A percentile compares a stretch with the other conserved stretches of the same genome.
Evolutionary conservation across 1,140 invertebrate genomes (phyloP).

Genomic region (Zaprionus camerounensis): DNA sequence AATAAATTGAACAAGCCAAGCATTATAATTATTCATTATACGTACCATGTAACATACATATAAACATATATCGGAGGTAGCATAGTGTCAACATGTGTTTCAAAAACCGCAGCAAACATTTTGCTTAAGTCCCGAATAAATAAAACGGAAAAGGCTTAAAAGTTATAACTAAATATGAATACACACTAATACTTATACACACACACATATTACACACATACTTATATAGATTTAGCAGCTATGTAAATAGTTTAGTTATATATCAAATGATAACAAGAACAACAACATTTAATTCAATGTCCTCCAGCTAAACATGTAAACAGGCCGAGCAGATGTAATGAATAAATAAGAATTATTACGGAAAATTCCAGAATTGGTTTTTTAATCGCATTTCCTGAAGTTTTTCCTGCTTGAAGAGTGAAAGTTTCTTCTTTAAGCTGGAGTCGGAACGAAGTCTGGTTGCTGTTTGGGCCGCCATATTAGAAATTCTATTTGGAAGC

Average conservation of each 20-base stretch:
- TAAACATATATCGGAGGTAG: slow-evolving; percentile 59
- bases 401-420: slow-evolving; percentile 6
- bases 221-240: slow-evolving; percentile 66
- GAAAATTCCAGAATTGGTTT: slow-evolving; percentile 29
- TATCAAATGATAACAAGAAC: slow-evolving; percentile 44
- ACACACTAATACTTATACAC: slow-evolving; percentile 17
- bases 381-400: background rate
- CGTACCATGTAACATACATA: slow-evolving; percentile 40
- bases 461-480: slow-evolving; percentile 32
- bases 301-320: slow-evolving; percentile 77
- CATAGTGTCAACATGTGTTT: slow-evolving; percentile 76
- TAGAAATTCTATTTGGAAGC: slow-evolving; percentile 76
- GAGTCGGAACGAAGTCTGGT: slow-evolving; percentile 1
- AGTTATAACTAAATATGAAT: slow-evolving; percentile 13
- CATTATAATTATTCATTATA: slow-evolving; percentile 49
- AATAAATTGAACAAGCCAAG: slow-evolving; percentile 25
- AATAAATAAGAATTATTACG: slow-evolving; percentile 58
- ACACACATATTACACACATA: slow-evolving; percentile 30
- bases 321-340: slow-evolving; percentile 65
- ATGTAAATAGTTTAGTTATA: slow-evolving; percentile 69
- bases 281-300: slow-evolving; percentile 81
- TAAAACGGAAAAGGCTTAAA: slow-evolving; percentile 48
- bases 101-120: slow-evolving; percentile 62
- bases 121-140: background rate
- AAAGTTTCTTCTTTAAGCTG: slow-evolving; percentile 30